Base-by-base conservation (phyloP, 2,797 vertebrate species). In the Poeciliopsis presidionis region DNA sequence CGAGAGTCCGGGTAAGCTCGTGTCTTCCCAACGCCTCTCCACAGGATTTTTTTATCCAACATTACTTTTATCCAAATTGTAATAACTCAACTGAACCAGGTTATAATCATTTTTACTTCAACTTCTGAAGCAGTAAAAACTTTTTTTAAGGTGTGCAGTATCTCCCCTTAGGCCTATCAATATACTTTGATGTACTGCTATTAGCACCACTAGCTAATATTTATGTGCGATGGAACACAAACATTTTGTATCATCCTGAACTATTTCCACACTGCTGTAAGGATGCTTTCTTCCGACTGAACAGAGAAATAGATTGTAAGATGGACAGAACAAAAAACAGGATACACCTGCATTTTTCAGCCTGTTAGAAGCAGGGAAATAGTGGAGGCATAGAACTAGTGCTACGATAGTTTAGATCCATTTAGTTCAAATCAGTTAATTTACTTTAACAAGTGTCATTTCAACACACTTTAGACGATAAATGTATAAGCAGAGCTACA, bases 31-130 rank as follows among this genome's bases (percentile, higher is more conserved):
- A 78, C 57, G 69, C 41, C 20, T 30, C 36, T 41, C 25, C 6
- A 16, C 28, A 11, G 22, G 36, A 55, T 30, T 61, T 46, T 20
- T 72, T 74, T 43, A 51, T 57, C 33, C 45, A 59, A 74, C 7
- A 20, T 73, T 46, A 57, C 41, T 74, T 77, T 18, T 70, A 18
- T 20, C 55, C 67, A 57, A 8, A 53, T 13, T 20, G 81, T 0
- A 5, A 43, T 28, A 28, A 74, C 72, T 77, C 73, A 53, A 67
- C 70, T 79, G 36, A 76, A 51, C 59, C 65, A 69, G 28, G 51
- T 59, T 61, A 45, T 61, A 46, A 69, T 45, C 65, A 43, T 72
- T 87, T 7, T 12, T 47, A 47, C 63, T 72, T 47, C 53, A 53
- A 13, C 33, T n/a, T 30, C 51, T 75, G 11, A 39, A 86, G 47